phyloP scores from a whole-genome alignment of 2,888 invertebrate genomes.

The Drosophila cracens region DNA sequence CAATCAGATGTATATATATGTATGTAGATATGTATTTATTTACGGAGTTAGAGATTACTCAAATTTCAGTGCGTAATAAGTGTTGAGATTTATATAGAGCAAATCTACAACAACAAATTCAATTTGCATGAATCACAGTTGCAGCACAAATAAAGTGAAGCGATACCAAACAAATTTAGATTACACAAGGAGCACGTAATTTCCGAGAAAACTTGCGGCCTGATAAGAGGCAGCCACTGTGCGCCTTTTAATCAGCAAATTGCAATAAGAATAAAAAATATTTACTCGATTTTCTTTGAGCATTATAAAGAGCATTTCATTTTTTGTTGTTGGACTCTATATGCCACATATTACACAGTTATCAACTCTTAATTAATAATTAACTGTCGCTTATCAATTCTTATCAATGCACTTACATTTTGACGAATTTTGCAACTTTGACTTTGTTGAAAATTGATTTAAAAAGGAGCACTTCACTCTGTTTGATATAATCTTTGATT shows the following conservation, averaged over 20 bases:
- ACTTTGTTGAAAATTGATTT: background rate
- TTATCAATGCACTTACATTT: slow-evolving; percentile 44
- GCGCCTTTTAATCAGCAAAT: slow-evolving; percentile 29
- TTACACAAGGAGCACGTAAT: background rate
- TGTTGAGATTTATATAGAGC: slow-evolving; percentile 29
- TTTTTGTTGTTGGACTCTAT: background rate
- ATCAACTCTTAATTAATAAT: background rate
- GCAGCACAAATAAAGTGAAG: background rate
- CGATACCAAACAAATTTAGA: background rate
- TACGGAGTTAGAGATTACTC: slow-evolving; percentile 9
- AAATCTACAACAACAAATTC: slow-evolving; percentile 43
- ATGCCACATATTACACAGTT: background rate
- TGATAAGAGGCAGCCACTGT: slow-evolving; percentile 34
- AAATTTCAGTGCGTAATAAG: slow-evolving; percentile 36
- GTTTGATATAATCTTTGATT: slow-evolving; percentile 2
- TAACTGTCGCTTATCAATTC: background rate
- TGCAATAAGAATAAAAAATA: slow-evolving; percentile 26
- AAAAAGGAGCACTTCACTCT: slow-evolving; percentile 11
- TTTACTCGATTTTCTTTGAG: background rate
- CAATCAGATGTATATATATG: background rate
- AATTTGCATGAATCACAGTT: slow-evolving; percentile 48
- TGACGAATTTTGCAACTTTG: slow-evolving; percentile 2
- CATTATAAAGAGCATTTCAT: slow-evolving; percentile 8
- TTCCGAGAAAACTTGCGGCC: slow-evolving; percentile 21
- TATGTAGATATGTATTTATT: background rate